Conservation (phyloP, 2,113 vertebrate species). For the Nestor notabilis region DNA sequence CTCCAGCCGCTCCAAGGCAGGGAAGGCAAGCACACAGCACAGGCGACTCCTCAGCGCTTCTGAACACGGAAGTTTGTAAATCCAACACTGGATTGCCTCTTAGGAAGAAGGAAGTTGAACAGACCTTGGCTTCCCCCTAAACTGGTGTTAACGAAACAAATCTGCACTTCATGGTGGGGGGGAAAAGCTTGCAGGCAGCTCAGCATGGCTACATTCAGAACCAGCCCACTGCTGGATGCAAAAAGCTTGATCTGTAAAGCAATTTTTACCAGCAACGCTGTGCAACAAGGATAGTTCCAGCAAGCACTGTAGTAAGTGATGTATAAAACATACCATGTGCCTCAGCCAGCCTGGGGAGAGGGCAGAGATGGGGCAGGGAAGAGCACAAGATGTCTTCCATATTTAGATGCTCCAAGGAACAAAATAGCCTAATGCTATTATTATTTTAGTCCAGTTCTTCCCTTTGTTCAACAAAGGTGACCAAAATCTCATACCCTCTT, state of each 20-base stretch:
- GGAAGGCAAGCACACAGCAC: neutral
- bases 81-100: neutral
- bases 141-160: neutral
- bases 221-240: neutral
- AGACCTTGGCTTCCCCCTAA: neutral
- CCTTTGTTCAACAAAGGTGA: neutral
- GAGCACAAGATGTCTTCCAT: neutral
- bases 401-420: neutral
- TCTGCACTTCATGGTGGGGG: neutral
- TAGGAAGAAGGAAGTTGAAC: neutral
- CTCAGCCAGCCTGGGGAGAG: neutral
- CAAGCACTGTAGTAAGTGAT: neutral
- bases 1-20: neutral
- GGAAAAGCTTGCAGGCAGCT: neutral
- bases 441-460: neutral
- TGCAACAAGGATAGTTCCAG: neutral
- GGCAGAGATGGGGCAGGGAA: neutral
- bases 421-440: accelerated
- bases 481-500: neutral
- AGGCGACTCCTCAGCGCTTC: neutral
- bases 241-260: neutral
- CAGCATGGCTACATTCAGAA: neutral
- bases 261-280: neutral
- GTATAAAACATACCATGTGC: neutral
- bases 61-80: neutral